A percentile compares a stretch with the other conserved stretches of the same genome.
Evolutionary conservation across 2,888 invertebrate species (phyloP).

Genomic region (Eudasyphora cyanicolor): DNA sequence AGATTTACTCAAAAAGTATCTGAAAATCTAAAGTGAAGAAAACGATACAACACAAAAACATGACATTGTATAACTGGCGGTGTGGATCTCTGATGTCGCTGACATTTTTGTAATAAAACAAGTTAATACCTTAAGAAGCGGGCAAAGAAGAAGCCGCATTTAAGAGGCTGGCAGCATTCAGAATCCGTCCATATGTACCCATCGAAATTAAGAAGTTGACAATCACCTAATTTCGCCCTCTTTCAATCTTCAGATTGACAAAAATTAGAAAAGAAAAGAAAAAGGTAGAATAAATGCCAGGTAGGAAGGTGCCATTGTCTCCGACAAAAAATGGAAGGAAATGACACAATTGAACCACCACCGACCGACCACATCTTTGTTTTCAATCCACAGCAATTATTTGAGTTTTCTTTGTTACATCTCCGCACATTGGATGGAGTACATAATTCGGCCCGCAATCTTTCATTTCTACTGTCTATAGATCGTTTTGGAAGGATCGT

Average conservation of each 20-base stretch:
- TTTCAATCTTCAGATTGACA: constrained; percentile 8
- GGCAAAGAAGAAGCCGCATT: constrained; percentile 50
- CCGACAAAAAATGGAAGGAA: not conserved
- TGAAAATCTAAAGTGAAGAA: not conserved
- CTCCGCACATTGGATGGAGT: constrained; percentile 13
- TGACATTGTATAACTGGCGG: constrained; percentile 24
- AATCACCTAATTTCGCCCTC: constrained; percentile 43
- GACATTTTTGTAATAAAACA: constrained; percentile 58
- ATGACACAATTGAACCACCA: constrained; percentile 42
- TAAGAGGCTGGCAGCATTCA: constrained; percentile 42
- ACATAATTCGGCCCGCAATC: constrained; percentile 39
- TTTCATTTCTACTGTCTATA: constrained; percentile 44
- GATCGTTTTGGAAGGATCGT: not conserved
- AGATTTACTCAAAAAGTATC: not conserved
- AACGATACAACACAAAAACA: constrained; percentile 10
- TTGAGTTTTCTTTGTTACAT: constrained; percentile 25
- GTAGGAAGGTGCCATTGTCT: constrained; percentile 39
- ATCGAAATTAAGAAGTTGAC: constrained; percentile 51
- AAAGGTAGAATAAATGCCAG: constrained; percentile 43
- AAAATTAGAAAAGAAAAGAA: constrained; percentile 12
- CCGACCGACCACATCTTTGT: not conserved
- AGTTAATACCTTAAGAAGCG: constrained; percentile 53
- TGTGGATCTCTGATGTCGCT: constrained; percentile 46
- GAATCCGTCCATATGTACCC: constrained; percentile 16
- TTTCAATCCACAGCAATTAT: constrained; percentile 15